Evolutionary conservation across 2,113 vertebrate genomes (phyloP).

Genomic region (Coryphaenoides rupestris): DNA sequence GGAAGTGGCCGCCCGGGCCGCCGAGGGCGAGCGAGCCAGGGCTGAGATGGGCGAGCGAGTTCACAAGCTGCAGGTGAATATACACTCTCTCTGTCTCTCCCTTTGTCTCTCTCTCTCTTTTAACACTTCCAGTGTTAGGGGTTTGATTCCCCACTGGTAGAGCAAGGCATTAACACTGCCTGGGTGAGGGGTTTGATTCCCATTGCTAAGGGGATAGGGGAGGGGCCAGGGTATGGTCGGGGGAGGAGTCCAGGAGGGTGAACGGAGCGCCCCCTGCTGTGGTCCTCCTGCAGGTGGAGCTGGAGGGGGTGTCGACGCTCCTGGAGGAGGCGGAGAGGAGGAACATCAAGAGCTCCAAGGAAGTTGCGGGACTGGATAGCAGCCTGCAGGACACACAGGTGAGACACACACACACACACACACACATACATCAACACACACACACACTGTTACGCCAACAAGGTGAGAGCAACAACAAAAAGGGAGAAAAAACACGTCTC

Average conservation of each 20-base stretch:
- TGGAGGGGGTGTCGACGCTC: conserved; percentile 87
- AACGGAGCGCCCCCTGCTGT: too few species aligned
- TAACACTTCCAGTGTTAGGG: too few species aligned
- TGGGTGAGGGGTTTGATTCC: too few species aligned
- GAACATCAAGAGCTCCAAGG: conserved; percentile 90
- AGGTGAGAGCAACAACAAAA: too few species aligned
- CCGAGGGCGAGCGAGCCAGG: conserved; percentile 83
- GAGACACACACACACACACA: conserved; percentile 4
- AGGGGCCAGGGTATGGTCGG: too few species aligned
- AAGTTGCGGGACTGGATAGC: conserved; percentile 85
- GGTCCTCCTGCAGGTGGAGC: conserved; percentile 74
- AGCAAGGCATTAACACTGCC: too few species aligned
- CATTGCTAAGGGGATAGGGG: too few species aligned
- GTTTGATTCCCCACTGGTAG: too few species aligned
- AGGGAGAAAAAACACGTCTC: too few species aligned
- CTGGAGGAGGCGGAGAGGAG: conserved; percentile 96
- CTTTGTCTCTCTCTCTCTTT: not conserved
- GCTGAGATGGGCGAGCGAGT: conserved; percentile 84
- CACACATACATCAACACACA: not conserved
- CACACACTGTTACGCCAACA: too few species aligned
- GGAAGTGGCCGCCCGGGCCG: conserved; percentile 82
- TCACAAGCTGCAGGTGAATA: conserved; percentile 87
- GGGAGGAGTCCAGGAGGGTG: too few species aligned
- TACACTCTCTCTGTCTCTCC: not conserved
- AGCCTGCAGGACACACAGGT: conserved; percentile 96